A percentile compares a stretch with the other conserved stretches of the same genome.
Conservation (phyloP, 2,797 vertebrate species). For the Xenops minutus region DNA sequence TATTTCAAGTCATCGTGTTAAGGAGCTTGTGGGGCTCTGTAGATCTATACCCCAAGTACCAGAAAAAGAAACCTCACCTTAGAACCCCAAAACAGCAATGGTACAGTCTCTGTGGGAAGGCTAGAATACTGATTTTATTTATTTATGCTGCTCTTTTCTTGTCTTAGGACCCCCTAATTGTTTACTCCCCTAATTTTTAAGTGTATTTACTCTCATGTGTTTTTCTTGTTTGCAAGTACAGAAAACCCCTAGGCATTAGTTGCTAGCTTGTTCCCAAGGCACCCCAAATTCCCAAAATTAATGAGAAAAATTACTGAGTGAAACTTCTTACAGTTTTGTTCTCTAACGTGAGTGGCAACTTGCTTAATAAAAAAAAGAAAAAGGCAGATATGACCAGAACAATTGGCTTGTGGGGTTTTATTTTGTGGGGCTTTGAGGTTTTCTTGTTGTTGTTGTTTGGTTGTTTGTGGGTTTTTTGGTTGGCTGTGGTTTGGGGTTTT, state of each 20-base stretch:
- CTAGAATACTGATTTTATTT: neutral
- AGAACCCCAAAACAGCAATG: neutral
- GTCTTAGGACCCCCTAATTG: neutral
- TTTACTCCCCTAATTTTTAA: neutral
- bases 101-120: neutral
- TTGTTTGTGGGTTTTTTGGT: neutral
- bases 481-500: neutral
- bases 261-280: neutral
- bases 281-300: neutral
- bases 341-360: neutral
- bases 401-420: neutral
- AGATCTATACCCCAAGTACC: neutral
- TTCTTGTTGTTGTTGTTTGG: neutral
- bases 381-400: neutral
- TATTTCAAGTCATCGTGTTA: neutral
- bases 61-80: neutral
- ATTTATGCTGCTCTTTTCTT: neutral
- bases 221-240: neutral
- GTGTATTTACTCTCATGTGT: fast-evolving
- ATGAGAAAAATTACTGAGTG: neutral
- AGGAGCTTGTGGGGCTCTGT: neutral
- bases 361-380: neutral
- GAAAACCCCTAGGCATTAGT: neutral
- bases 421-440: neutral
- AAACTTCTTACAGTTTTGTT: neutral